Evolutionary conservation across 1,140 invertebrate species (phyloP).

Genomic region (Leptoteleia sp.): DNA sequence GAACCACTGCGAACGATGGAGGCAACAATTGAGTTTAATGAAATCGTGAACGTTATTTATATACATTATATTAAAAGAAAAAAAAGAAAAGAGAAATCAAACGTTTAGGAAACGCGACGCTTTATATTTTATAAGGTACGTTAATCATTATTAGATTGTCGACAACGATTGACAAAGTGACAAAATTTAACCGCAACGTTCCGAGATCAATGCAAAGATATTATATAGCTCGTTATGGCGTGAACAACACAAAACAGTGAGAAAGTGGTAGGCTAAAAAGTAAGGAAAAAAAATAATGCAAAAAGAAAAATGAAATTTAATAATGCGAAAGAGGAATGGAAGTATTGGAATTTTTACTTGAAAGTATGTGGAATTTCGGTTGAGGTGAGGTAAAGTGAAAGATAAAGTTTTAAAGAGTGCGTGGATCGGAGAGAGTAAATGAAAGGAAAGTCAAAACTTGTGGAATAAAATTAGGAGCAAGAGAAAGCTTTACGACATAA

Average conservation of each 20-base stretch:
- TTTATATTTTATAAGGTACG: slow-evolving; percentile 76
- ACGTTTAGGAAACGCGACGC: slow-evolving; percentile 72
- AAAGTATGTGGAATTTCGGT: slow-evolving; percentile 29
- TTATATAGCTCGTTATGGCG: slow-evolving; percentile 61
- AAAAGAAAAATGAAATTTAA: not conserved
- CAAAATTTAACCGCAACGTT: slow-evolving; percentile 60
- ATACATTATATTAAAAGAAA: slow-evolving; percentile 52
- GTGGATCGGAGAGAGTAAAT: slow-evolving; percentile 37
- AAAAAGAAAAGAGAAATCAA: slow-evolving; percentile 49
- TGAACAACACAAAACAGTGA: slow-evolving; percentile 53
- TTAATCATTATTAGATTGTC: slow-evolving; percentile 67
- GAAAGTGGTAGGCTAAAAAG: slow-evolving; percentile 42
- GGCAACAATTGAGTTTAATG: slow-evolving; percentile 31
- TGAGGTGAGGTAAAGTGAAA: slow-evolving; percentile 11
- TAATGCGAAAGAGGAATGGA: slow-evolving; percentile 10
- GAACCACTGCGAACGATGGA: slow-evolving; percentile 7
- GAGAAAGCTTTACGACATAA: slow-evolving; percentile 64
- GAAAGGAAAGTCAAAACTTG: slow-evolving; percentile 37
- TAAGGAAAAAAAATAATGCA: slow-evolving; percentile 7
- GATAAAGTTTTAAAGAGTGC: slow-evolving; percentile 14
- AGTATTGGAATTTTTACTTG: slow-evolving; percentile 39
- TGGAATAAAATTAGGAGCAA: slow-evolving; percentile 38
- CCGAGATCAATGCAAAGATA: slow-evolving; percentile 57
- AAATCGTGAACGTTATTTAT: slow-evolving; percentile 66
- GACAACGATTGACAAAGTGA: slow-evolving; percentile 37